Evolutionary conservation across 2,113 vertebrate species (phyloP).

Genomic region (Oryzias javanicus): DNA sequence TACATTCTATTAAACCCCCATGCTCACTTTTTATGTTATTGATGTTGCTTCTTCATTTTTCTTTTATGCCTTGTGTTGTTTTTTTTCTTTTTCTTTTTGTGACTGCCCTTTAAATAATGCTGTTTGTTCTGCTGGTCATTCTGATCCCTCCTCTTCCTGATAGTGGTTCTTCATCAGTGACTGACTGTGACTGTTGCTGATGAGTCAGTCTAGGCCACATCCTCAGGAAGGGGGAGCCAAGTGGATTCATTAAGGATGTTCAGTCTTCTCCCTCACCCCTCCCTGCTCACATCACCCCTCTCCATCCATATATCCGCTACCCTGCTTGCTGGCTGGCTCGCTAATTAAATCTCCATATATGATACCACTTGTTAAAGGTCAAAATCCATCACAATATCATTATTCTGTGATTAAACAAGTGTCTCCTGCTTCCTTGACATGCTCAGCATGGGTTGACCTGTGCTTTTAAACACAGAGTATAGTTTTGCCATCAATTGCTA

Average conservation of each 20-base stretch:
- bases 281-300: constrained; percentile 45
- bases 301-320: constrained; percentile 63
- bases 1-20: constrained; percentile 3
- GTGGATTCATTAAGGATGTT: constrained; percentile 67
- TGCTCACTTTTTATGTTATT: constrained; percentile 22
- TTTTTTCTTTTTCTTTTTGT: constrained; percentile 10
- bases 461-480: constrained; percentile 8
- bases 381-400: constrained; percentile 77
- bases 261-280: constrained; percentile 30
- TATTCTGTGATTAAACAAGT: constrained; percentile 74
- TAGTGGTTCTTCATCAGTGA: constrained; percentile 57
- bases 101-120: constrained; percentile 33
- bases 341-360: constrained; percentile 78
- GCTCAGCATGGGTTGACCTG: constrained; percentile 17
- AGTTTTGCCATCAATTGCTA: neutral
- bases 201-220: constrained; percentile 69
- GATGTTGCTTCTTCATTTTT: neutral
- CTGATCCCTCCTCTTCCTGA: constrained; percentile 46
- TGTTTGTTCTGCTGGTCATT: constrained; percentile 24
- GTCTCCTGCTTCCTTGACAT: constrained; percentile 40
- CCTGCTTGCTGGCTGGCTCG: constrained; percentile 50
- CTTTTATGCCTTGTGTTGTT: constrained; percentile 1
- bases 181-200: constrained; percentile 35
- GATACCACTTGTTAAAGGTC: constrained; percentile 77
- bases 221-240: constrained; percentile 65